A percentile compares a stretch with the other conserved stretches of the same genome.
Evolutionary conservation across 2,888 invertebrate genomes (phyloP).

Genomic region (Lasioglossum marginatum): DNA sequence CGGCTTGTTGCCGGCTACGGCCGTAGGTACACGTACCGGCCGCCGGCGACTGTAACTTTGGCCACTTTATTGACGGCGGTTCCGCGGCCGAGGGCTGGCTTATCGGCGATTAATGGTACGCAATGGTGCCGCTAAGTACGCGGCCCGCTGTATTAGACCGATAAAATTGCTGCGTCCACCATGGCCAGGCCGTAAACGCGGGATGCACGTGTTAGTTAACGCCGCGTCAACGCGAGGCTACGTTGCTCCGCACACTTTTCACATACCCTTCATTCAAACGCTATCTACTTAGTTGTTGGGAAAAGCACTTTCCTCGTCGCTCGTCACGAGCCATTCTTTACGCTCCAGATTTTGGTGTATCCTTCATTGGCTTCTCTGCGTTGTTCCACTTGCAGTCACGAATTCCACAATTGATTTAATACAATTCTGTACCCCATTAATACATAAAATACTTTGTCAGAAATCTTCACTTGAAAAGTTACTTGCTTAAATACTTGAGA

Average conservation of each 20-base stretch:
- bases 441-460: not conserved
- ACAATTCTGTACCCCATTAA: not conserved
- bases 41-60: constrained; percentile 62
- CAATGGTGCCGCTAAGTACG: constrained; percentile 48
- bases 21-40: constrained; percentile 40
- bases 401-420: too few relatives aligned
- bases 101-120: constrained; percentile 73
- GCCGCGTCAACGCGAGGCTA: constrained; percentile 27
- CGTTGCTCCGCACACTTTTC: constrained; percentile 35
- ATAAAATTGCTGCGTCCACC: constrained; percentile 56
- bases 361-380: not conserved
- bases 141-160: constrained; percentile 56
- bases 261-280: not conserved
- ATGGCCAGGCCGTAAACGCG: constrained; percentile 52
- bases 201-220: constrained; percentile 54
- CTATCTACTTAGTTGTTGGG: constrained; percentile 36
- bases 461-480: not conserved
- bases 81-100: constrained; percentile 55
- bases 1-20: constrained; percentile 54
- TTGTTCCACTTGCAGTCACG: not conserved
- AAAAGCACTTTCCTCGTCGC: constrained; percentile 40
- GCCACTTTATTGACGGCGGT: constrained; percentile 68
- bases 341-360: not conserved
- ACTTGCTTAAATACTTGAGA: too few relatives aligned
- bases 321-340: not conserved